These are phyloP conservation scores for Ornithoptera priamus DNA, from an alignment of 2,888 invertebrate species.

Conservation along the genomic window DNA sequence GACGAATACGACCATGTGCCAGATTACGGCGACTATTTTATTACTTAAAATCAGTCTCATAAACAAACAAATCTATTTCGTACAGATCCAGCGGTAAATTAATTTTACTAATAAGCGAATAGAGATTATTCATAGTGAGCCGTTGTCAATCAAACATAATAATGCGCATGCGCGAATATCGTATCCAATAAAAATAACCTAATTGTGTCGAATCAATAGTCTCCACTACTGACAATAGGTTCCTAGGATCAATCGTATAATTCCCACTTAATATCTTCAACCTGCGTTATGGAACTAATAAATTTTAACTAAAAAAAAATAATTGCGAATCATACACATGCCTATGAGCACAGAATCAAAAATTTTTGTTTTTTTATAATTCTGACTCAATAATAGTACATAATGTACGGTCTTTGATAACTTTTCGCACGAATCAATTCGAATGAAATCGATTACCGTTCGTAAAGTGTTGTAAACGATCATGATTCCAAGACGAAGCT, in stretches of 20 bases:
- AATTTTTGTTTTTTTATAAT: background rate
- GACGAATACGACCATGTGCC: constrained; percentile 37
- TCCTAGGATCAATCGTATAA: constrained; percentile 21
- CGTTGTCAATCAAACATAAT: no score
- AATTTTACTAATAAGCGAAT: no score
- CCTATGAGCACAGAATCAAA: constrained; percentile 30
- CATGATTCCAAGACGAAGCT: no score
- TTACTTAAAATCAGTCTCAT: constrained; percentile 77
- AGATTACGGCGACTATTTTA: constrained; percentile 53
- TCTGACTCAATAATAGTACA: constrained; percentile 4
- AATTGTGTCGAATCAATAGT: constrained; percentile 32
- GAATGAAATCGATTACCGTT: background rate
- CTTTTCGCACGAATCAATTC: background rate
- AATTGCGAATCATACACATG: background rate
- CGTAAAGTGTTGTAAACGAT: no score
- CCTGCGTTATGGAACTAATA: constrained; percentile 51
- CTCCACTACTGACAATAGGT: constrained; percentile 45
- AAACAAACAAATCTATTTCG: constrained; percentile 54
- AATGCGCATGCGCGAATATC: background rate
- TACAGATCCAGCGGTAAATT: background rate
- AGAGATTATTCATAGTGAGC: no score
- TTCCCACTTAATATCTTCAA: background rate
- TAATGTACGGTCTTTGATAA: background rate
- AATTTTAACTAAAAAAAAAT: constrained; percentile 65
- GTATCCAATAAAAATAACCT: constrained; percentile 1